Conservation (phyloP, 1,140 invertebrate species). For the Bombus haemorrhoidalis region DNA sequence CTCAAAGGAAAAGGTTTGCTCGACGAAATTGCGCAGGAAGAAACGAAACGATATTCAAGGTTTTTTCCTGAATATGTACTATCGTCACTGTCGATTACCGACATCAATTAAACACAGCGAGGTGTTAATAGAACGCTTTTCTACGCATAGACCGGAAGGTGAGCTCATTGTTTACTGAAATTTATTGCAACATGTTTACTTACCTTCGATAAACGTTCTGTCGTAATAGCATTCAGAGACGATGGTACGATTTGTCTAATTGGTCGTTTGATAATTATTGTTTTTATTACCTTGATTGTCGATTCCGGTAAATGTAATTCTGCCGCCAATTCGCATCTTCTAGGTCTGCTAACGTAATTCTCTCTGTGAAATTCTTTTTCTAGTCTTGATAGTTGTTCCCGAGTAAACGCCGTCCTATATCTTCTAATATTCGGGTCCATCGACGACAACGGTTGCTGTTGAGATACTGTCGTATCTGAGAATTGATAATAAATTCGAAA, state of each 20-base stretch:
- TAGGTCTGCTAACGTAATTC: constrained; percentile 98
- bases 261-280: neutral
- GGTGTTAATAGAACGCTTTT: constrained; percentile 59
- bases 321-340: constrained; percentile 96
- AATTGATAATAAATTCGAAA: neutral
- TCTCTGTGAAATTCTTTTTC: constrained; percentile 99
- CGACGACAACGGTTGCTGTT: constrained; percentile 72
- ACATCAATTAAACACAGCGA: constrained; percentile 48
- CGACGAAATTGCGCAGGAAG: constrained; percentile 13
- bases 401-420: constrained; percentile 98
- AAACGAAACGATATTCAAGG: neutral
- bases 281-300: constrained; percentile 95
- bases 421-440: constrained; percentile 90
- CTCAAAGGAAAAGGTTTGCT: neutral
- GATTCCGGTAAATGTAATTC: constrained; percentile 97
- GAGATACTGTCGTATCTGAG: neutral
- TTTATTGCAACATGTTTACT: constrained; percentile 31
- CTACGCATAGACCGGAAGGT: constrained; percentile 12
- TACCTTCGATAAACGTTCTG: constrained; percentile 21
- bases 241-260: constrained; percentile 9
- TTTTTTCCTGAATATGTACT: neutral
- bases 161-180: constrained; percentile 55
- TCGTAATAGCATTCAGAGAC: neutral
- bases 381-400: constrained; percentile 96
- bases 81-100: constrained; percentile 27